These are phyloP conservation scores for Folsomia candida DNA, from an alignment of 2,888 invertebrate species.

Conservation along the genomic window DNA sequence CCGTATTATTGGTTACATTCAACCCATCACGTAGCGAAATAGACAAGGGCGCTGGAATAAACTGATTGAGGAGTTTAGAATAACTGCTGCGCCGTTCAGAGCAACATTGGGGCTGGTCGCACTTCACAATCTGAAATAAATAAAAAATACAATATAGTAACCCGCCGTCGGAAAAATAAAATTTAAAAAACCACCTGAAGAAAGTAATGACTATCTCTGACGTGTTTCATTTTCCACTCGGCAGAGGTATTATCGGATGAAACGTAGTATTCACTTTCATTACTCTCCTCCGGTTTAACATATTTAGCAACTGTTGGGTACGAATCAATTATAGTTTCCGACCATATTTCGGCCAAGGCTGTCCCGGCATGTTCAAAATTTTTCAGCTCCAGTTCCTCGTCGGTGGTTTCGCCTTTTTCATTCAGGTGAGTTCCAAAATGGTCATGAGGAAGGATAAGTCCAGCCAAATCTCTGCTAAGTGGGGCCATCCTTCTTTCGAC, in stretches of 20 bases:
- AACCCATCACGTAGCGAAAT: too few species aligned
- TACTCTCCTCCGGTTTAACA: neutral
- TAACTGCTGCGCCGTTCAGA: neutral
- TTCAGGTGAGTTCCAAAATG: slow-evolving; percentile 50
- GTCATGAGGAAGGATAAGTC: slow-evolving; percentile 49
- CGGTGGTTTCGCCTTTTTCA: slow-evolving; percentile 44
- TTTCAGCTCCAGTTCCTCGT: slow-evolving; percentile 52
- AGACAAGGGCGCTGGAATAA: neutral
- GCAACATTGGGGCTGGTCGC: slow-evolving; percentile 15
- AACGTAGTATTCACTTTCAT: too few species aligned
- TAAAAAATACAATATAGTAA: too few species aligned
- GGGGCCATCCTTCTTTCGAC: slow-evolving; percentile 51
- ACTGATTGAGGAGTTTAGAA: neutral
- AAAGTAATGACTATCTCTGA: slow-evolving; percentile 19
- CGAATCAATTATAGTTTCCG: slow-evolving; percentile 50
- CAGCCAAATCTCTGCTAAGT: slow-evolving; percentile 46
- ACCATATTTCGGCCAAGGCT: slow-evolving; percentile 53
- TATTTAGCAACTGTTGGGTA: slow-evolving; percentile 28
- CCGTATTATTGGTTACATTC: too few species aligned
- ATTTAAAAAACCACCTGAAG: too few species aligned
- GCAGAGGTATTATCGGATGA: neutral
- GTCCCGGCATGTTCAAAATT: slow-evolving; percentile 53
- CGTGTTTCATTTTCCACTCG: slow-evolving; percentile 12
- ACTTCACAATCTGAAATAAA: slow-evolving; percentile 28
- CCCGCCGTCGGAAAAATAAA: too few species aligned